Conservation (phyloP, 2,113 vertebrate genomes). For the Plestiodon gilberti region DNA sequence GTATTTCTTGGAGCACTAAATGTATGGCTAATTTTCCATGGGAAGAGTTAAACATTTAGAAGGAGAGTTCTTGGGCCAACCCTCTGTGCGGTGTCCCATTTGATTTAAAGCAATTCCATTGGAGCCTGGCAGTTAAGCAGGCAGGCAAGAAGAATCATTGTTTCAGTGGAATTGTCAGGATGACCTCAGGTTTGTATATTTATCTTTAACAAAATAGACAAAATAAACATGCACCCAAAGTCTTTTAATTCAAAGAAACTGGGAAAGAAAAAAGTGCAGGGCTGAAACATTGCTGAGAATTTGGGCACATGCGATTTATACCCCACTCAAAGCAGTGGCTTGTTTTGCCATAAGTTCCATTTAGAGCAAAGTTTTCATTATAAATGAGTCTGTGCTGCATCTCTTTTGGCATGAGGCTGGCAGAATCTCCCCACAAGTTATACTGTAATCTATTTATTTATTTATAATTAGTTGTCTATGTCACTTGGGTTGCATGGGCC, state of each 20-base stretch:
- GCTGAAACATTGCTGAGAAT: constrained; percentile 11
- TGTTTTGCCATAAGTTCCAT: not conserved
- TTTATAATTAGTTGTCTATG: not conserved
- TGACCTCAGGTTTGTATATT: constrained; percentile 68
- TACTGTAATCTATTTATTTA: not conserved
- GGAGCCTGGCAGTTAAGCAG: constrained; percentile 38
- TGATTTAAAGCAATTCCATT: constrained; percentile 69
- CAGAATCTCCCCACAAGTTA: not conserved
- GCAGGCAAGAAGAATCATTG: constrained; percentile 54
- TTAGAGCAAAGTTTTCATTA: rapidly evolving
- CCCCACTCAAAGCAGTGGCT: not conserved
- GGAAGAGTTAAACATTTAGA: constrained; percentile 59
- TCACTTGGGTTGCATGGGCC: not conserved
- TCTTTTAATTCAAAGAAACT: constrained; percentile 21
- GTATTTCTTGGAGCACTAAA: constrained; percentile 34
- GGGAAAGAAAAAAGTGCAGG: not conserved
- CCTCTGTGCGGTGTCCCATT: constrained; percentile 5
- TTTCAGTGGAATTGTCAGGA: constrained; percentile 67
- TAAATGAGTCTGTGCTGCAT: not conserved
- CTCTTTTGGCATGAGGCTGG: not conserved
- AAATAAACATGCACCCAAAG: constrained; percentile 56
- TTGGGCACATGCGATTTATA: not conserved
- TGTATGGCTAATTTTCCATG: constrained; percentile 35
- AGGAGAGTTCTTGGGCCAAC: constrained; percentile 48
- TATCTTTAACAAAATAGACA: constrained; percentile 62